Evolutionary conservation across 2,113 vertebrate genomes (phyloP).

Genomic region (Lynx canadensis): DNA sequence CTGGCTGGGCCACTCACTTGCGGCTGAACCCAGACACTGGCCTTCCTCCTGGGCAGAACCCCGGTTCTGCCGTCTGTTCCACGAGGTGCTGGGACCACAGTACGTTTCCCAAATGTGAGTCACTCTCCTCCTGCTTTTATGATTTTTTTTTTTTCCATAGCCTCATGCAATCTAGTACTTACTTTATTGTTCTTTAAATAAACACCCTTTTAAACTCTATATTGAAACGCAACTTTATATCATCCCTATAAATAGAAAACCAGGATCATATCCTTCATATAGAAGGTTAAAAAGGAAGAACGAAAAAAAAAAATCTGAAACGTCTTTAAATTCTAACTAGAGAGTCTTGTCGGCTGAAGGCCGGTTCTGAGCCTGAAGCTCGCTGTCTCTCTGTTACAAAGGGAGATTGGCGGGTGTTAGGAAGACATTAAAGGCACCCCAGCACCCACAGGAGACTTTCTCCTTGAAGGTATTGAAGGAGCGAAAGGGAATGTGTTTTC

Average conservation of each 20-base stretch:
- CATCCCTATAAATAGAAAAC: conserved; percentile 1
- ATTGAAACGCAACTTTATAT: not conserved
- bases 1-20: not conserved
- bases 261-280: not conserved
- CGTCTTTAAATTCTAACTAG: not conserved
- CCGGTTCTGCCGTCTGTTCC: not conserved
- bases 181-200: not conserved
- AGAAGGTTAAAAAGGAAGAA: not conserved
- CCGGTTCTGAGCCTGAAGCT: not conserved
- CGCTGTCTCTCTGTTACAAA: not conserved
- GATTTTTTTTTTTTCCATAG: not conserved
- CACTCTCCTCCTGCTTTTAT: not conserved
- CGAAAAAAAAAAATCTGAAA: not conserved
- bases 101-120: not conserved
- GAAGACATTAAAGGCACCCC: not conserved
- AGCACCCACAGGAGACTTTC: not conserved
- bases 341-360: not conserved
- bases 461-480: not conserved
- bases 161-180: not conserved
- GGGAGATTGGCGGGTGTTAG: not conserved
- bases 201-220: not conserved
- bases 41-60: not conserved
- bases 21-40: not conserved
- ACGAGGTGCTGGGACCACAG: not conserved
- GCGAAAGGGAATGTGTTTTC: not conserved